Base-by-base conservation (phyloP, 1,140 invertebrate species). In the Lepidurus arcticus region DNA sequence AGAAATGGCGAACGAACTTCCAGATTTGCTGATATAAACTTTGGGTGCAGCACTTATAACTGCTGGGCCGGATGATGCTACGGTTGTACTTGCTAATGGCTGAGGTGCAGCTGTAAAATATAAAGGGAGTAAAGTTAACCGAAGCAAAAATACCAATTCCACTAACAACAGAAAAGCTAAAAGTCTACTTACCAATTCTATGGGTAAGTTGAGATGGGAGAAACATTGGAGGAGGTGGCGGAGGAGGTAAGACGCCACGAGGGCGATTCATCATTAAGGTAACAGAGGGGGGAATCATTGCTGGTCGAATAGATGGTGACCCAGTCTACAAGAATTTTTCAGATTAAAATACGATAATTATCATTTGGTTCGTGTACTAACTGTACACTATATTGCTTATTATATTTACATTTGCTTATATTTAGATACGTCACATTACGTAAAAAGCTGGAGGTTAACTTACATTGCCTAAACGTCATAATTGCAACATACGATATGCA, bases 401-500 rank as follows among this genome's bases (percentile, higher is more conserved):
- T n/a, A n/a, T n/a, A n/a, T n/a, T n/a, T n/a, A n/a, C n/a, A n/a
- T 73, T 53, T 78, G 53, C 65, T 16, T 53, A 53, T 43, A 42
- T 73, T 73, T 78, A 73, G 5, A 78, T 42, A 26, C 74, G 24
- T 6, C 53, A 42, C 26, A 73, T 53, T 26, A 78, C 26, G 26
- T 73, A 78, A 9, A 26, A 73, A 9, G 45, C 74, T 10, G 77
- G 65, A 7, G 77, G 77, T 7, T 87, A 34, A 34, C 80, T 91
- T 88, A 10, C 91, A 89, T 82, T 89, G 88, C 81, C 87, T 89
- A 82, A 90, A 91, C 4, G 34, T 34, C 34, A 34, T 91, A 91
- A 80, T 89, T 89, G 7, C 88, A 87, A 13, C 88, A 89, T 44
- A 92, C 92, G 16, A 91, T 89, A 13, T 89, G 88, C 24, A 89